phyloP scores from a whole-genome alignment of 2,113 vertebrate genomes.

The Brevimyrus niger region DNA sequence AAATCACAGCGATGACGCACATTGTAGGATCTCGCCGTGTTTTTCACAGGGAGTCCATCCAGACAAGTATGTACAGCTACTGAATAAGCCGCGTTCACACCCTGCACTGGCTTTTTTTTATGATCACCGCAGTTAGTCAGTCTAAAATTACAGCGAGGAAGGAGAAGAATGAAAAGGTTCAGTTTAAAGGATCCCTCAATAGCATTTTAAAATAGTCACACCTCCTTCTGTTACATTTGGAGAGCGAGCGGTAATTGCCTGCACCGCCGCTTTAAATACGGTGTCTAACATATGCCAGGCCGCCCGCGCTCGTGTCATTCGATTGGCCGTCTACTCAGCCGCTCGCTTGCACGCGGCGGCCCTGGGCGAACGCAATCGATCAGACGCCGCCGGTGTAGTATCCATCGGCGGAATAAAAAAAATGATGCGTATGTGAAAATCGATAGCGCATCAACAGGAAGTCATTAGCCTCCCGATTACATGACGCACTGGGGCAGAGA shows the following conservation, averaged over 20 bases:
- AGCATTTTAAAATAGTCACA: neutral
- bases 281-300: neutral
- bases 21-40: neutral
- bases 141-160: neutral
- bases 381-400: constrained; percentile 49
- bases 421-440: constrained; percentile 67
- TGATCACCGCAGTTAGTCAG: neutral
- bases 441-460: constrained; percentile 61
- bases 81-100: neutral
- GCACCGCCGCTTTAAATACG: neutral
- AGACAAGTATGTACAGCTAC: neutral
- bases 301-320: neutral
- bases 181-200: neutral
- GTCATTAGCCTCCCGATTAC: constrained; percentile 60
- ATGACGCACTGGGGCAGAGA: constrained; percentile 41
- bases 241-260: neutral
- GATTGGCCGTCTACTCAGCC: constrained; percentile 18
- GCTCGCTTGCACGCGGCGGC: constrained; percentile 25
- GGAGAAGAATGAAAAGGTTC: neutral
- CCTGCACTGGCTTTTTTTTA: neutral
- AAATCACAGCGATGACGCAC: neutral
- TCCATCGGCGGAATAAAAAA: constrained; percentile 57
- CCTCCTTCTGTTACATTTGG: neutral
- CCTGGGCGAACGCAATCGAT: constrained; percentile 44
- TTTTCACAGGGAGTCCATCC: neutral